Evolutionary conservation across 2,888 invertebrate genomes (phyloP), one percentile per base, ranked within the genome.

Genomic region (Xylota sylvarum): DNA sequence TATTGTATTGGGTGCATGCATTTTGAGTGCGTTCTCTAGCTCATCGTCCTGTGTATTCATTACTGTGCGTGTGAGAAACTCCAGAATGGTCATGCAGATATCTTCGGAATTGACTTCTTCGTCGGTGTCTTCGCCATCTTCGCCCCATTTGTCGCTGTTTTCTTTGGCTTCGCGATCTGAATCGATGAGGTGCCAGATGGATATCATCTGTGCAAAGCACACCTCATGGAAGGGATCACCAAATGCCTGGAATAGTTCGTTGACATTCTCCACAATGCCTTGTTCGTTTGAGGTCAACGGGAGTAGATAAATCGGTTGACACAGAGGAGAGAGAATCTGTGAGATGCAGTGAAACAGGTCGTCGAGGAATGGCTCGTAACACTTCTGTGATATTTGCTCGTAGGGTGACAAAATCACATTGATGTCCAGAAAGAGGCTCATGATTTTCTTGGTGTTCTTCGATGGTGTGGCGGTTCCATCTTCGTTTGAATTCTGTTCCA

Each of bases 391-490:
- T 5, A 87, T 56, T 37, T 90, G 89, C 12, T 90, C 91, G 80
- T 92, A 90, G 67, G 92, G 92, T 10, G 91, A 90, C 19, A 93
- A 88, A 48, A 92, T 92, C 5, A 91, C 91, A 80, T 92, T 91
- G 46, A 93, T 92, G 79, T 93, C 93, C 67, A 93, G 89, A 86
- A 93, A 93, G 58, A 91, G 90, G 73, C 90, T 91, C 89, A 92
- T 92, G n/a, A 90, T 90, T 84, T 92, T 92, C 46, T 90, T 89
- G 55, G 90, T 90, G 72, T 90, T 89, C 64, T 90, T 89, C 19
- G 90, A 89, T 12, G 90, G 89, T 4, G 89, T 87, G 0, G 88
- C 69, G n/a, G 85, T 87, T 10, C 88, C 89, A 6, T 88, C 85
- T 52, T 79, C 85, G 3, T 64, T 82, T 0, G 76, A 40, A 76